A percentile compares a stretch with the other conserved stretches of the same genome.
phyloP scores from a whole-genome alignment of 1,140 invertebrate species.

The Lamellibrachia luymesi region DNA sequence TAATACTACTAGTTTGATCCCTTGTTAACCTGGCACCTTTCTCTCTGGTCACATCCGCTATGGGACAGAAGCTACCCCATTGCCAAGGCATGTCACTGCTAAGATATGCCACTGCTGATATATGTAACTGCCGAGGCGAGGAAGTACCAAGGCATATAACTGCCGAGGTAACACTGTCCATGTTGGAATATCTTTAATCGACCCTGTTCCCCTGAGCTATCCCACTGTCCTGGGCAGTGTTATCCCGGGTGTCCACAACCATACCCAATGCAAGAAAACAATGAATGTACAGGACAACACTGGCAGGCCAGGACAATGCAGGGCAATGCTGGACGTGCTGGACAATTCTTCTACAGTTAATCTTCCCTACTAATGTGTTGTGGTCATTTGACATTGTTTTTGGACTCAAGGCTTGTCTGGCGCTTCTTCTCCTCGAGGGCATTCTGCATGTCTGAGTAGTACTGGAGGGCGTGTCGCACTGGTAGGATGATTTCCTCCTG shows the following conservation, averaged over 20 bases:
- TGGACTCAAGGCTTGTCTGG: neutral
- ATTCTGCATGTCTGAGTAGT: constrained; percentile 61
- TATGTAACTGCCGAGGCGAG: neutral
- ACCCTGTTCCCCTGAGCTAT: neutral
- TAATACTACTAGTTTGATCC: neutral
- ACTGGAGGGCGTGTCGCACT: constrained; percentile 65
- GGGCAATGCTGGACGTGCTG: neutral
- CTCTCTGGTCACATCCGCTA: neutral
- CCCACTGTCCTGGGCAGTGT: neutral
- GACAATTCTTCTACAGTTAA: neutral
- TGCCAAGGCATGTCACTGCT: neutral
- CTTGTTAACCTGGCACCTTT: neutral
- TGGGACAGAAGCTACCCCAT: neutral
- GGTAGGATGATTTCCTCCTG: constrained; percentile 67
- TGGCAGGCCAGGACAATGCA: neutral
- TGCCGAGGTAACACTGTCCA: too few species aligned
- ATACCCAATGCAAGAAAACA: neutral
- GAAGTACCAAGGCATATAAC: too few species aligned
- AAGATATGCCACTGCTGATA: too few species aligned
- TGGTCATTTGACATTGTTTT: neutral
- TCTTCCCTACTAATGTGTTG: neutral
- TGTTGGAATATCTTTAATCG: neutral
- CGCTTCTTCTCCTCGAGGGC: constrained; percentile 45
- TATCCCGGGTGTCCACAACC: neutral
- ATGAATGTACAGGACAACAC: neutral